A percentile compares a stretch with the other conserved stretches of the same genome.
Evolutionary conservation across 2,113 vertebrate genomes (phyloP).

Genomic region (Syngnathus typhle): DNA sequence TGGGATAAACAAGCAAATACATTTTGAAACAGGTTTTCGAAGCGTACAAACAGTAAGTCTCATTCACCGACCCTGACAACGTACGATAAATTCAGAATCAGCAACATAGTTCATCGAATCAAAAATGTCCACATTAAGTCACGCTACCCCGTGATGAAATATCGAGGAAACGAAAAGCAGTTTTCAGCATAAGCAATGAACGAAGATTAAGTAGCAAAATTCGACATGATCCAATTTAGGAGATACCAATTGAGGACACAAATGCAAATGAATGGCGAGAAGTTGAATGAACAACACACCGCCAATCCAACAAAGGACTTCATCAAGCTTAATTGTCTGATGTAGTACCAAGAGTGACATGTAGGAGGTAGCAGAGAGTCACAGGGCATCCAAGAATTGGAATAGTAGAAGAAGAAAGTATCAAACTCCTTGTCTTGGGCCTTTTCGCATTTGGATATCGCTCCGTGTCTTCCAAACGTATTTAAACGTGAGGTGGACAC

Average conservation of each 20-base stretch:
- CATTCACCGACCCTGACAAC: background rate
- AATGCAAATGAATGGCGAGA: too few relatives aligned
- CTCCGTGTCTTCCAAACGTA: background rate
- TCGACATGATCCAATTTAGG: background rate
- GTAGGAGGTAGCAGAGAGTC: background rate
- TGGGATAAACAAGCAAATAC: constrained; percentile 31
- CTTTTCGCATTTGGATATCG: background rate
- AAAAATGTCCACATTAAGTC: background rate
- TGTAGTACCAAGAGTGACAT: background rate
- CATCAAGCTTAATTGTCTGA: background rate
- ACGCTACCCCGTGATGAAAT: background rate
- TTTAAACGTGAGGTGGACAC: background rate
- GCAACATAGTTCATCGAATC: background rate
- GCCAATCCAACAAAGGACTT: too few relatives aligned
- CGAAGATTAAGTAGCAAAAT: background rate
- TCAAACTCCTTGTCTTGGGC: background rate
- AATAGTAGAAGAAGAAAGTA: background rate
- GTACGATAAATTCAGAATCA: background rate
- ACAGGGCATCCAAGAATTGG: background rate
- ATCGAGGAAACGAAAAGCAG: background rate
- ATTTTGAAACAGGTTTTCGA: background rate
- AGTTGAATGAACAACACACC: too few relatives aligned
- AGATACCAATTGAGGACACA: too few relatives aligned
- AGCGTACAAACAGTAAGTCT: background rate
- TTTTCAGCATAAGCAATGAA: background rate